Conservation (phyloP, 2,797 vertebrate genomes). For the Triplophysa yarkandensis region DNA sequence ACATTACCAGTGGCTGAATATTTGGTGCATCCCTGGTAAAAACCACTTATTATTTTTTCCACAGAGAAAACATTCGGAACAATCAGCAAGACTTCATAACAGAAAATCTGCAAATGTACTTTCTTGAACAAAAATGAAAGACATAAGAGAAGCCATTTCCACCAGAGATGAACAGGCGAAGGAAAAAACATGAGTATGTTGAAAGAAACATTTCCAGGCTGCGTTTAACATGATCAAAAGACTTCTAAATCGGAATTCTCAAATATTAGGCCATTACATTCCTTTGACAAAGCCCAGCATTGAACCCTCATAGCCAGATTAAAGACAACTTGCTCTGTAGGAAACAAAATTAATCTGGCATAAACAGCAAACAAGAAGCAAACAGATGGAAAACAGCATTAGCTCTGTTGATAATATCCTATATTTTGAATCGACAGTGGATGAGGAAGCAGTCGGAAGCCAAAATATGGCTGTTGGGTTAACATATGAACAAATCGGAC, state of each 20-base stretch:
- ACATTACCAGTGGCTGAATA: too few relatives aligned
- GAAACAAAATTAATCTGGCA: conserved; percentile 19
- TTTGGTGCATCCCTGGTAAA: too few relatives aligned
- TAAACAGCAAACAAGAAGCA: conserved; percentile 11
- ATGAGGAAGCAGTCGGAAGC: conserved; percentile 21
- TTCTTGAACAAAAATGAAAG: neutral
- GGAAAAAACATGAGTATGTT: conserved; percentile 23
- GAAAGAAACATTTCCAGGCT: conserved; percentile 23
- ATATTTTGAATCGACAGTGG: conserved; percentile 4
- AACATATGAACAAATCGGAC: conserved; percentile 41
- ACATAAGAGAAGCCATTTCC: conserved; percentile 18
- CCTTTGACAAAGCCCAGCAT: neutral
- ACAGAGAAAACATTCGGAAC: neutral
- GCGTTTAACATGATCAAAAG: conserved; percentile 20
- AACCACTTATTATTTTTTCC: neutral
- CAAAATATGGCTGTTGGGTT: conserved; percentile 20
- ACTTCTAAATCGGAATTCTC: conserved; percentile 22
- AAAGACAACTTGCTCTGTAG: conserved; percentile 18
- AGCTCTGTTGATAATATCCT: neutral
- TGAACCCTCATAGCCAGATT: conserved; percentile 22
- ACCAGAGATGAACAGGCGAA: conserved; percentile 14
- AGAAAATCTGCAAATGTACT: neutral
- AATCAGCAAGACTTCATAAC: conserved; percentile 7
- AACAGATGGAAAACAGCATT: conserved; percentile 13
- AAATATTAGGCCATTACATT: neutral